Evolutionary conservation across 2,113 vertebrate genomes (phyloP), one percentile per base, ranked within the genome.

Genomic region (Epinephelus lanceolatus): DNA sequence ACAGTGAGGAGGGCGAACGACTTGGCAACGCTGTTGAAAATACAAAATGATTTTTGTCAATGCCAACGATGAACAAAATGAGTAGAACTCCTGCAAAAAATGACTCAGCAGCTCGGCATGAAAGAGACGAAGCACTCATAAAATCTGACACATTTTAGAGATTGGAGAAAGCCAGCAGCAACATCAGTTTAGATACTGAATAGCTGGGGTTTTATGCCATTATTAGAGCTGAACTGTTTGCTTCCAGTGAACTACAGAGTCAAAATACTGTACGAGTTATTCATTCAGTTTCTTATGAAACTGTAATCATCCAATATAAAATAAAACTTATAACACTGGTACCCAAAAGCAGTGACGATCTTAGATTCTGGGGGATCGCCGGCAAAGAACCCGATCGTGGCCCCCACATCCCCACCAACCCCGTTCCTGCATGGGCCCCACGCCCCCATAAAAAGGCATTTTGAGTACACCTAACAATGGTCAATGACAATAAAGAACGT

Each of bases 41-140:
- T 81, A 86, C 86, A 87, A 83, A 84, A 74, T 76, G 77, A 84
- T 86, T 89, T 81, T 80, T 70, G 75, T 85, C 88, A 89, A 71
- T 65, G 76, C 76, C 85, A 84, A 88, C 66, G 59, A 88, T 80
- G 69, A 86, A 71, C 40, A 75, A 84, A 86, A 90, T 71, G 59
- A 80, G 56, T 56, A 37, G 23, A 77, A 71, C 47, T 6, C 66
- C 75, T 55, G 71, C 42, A 57, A 80, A 82, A 89, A 89, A 81
- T 83, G 80, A 87, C 56, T 90, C 86, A 89, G 76, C 52, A 65
- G 25, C 59, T 78, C 76, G 15, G 52, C 52, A 52, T 67, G 73
- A 85, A 76, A 83, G 72, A 83, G 66, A 70, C 70, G 62, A 71
- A 84, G 52, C 27, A 23, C 53, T 60, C 52, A 82, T 45, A 51